Base-by-base conservation (phyloP, 2,113 vertebrate species). In the Anarrhichthys ocellatus region DNA sequence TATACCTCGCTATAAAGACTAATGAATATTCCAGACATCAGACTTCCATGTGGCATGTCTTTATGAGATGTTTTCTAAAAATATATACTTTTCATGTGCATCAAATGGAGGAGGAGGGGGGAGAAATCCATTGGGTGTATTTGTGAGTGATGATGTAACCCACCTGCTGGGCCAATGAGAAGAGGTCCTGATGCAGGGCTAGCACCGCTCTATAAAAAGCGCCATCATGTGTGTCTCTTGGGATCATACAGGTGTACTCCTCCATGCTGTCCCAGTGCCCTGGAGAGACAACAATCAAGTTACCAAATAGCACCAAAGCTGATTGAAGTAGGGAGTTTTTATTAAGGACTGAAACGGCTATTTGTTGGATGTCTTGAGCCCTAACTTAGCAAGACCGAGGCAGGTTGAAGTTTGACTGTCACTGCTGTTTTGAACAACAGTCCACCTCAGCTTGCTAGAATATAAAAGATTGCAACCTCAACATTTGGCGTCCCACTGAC, bases 201-300 rank as follows among this genome's bases (percentile, higher is more conserved):
- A 99, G 93, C 18, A 99, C 98, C 0, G 98, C 98, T 91, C 98
- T 96, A 81, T 99, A 99, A 91, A 99, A 99, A 6, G 98, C 98
- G 0, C 98, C 98, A 4, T 99, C 98, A 0, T 99, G 98, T 9
- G 98, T 99, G 79, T 99, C 98, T 87, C 98, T 95, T 1, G 98
- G 98, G 75, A 99, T 99, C 97, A 99, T 98, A 84, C 98, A 99
- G 0, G 98, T 99, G 6, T 99, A 99, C 76, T 99, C 97, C 72
- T 99, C 98, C 98, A 99, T 99, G 92, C 98, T 99, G 88, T 99
- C 98, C 98, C 98, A 99, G 88, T 99, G 97, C 27, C 97, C 98
- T 99, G 87, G 13, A 88, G 72, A 76, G 65, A 80, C 22, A 85
- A 48, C 14, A 72, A 4, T 48, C 27, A 64, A 0, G 2, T 38